Conservation (phyloP, 2,888 invertebrate genomes). For the Diaperis boleti region DNA sequence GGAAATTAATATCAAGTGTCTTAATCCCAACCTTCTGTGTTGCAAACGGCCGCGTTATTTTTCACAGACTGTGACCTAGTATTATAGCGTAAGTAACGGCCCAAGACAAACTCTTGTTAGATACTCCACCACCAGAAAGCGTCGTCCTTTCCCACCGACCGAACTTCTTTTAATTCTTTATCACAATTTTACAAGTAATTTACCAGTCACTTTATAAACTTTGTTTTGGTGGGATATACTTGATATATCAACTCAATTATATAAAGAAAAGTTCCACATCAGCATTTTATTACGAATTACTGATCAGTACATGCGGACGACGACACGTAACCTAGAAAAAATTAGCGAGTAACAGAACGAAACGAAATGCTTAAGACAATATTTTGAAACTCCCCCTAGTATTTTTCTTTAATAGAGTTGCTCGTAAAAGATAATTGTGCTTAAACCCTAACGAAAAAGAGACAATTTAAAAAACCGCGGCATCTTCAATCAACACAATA, state of each 20-base stretch:
- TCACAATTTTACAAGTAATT: conserved; percentile 56
- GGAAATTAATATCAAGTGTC: conserved; percentile 69
- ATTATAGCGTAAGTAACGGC: conserved; percentile 62
- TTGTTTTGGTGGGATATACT: conserved; percentile 28
- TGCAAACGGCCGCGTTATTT: conserved; percentile 65
- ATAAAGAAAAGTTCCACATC: too few species aligned
- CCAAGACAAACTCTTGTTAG: conserved; percentile 60
- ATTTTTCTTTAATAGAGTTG: conserved; percentile 35
- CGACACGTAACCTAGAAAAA: not conserved
- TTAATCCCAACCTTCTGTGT: conserved; percentile 66
- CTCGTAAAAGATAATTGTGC: conserved; percentile 37
- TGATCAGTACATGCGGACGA: not conserved
- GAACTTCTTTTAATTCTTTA: conserved; percentile 57
- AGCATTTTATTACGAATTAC: not conserved
- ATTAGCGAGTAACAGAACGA: not conserved
- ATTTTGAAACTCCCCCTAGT: conserved; percentile 22
- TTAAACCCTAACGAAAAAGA: conserved; percentile 42
- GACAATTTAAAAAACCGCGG: conserved; percentile 45
- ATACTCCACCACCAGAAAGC: conserved; percentile 50
- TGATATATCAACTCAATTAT: too few species aligned
- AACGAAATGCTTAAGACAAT: conserved; percentile 30
- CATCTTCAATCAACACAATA: conserved; percentile 49
- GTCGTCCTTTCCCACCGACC: conserved; percentile 47
- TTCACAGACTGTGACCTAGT: conserved; percentile 65
- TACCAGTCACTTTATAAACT: conserved; percentile 32